Conservation (phyloP, 2,113 vertebrate species). For the Elephas maximus region DNA sequence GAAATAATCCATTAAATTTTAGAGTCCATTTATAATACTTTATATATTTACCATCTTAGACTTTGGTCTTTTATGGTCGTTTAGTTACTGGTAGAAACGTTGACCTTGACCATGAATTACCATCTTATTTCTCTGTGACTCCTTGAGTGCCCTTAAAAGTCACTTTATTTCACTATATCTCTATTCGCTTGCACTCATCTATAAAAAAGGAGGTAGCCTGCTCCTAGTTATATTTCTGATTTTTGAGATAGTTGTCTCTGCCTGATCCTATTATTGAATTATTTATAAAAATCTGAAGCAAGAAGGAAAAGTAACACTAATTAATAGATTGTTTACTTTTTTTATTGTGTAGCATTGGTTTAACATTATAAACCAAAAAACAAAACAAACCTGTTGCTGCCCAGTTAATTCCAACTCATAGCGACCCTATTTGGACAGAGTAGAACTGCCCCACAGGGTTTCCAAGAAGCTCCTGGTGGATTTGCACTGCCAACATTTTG, state of each 20-base stretch:
- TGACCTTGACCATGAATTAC: neutral
- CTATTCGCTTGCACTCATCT: neutral
- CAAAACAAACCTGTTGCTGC: no score
- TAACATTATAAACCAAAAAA: neutral
- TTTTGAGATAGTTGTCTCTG: neutral
- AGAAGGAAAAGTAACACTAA: neutral
- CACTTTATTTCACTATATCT: neutral
- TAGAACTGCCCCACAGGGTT: no score
- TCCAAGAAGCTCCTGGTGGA: no score
- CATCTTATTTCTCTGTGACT: conserved; percentile 2
- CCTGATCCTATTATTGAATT: neutral
- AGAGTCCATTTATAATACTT: neutral
- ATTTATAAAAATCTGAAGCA: neutral
- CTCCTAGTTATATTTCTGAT: conserved; percentile 9
- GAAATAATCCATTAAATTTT: neutral
- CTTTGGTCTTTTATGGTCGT: no score
- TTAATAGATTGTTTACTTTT: conserved; percentile 7
- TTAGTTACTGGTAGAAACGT: neutral
- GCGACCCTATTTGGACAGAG: no score
- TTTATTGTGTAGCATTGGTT: neutral
- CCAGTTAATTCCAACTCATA: no score
- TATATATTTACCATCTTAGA: neutral
- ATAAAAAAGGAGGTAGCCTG: conserved; percentile 3
- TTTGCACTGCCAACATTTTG: no score
- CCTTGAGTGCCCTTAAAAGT: neutral